Conservation (phyloP, 2,797 vertebrate genomes). For the Salmo trutta region DNA sequence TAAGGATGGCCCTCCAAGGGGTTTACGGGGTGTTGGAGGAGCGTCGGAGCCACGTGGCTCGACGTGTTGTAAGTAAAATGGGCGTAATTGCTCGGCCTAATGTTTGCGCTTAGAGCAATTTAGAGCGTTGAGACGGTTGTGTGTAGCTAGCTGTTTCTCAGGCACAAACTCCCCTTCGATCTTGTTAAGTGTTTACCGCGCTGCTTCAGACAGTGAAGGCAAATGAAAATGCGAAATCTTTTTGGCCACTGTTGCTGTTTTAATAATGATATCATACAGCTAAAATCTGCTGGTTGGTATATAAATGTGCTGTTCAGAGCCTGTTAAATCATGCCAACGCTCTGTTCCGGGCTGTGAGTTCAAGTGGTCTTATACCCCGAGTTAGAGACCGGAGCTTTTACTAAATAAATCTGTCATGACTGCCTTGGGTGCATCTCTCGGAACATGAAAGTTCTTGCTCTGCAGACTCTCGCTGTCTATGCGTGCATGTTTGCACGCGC, state of each 20-base stretch:
- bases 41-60: slow-evolving; percentile 67
- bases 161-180: slow-evolving; percentile 65
- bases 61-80: slow-evolving; percentile 82
- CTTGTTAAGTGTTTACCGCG: slow-evolving; percentile 83
- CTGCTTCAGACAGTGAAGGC: slow-evolving; percentile 75
- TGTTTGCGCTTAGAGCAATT: slow-evolving; percentile 91
- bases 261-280: slow-evolving; percentile 77
- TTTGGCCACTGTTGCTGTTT: slow-evolving; percentile 64
- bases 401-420: slow-evolving; percentile 81
- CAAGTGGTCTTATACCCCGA: slow-evolving; percentile 76
- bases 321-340: slow-evolving; percentile 75
- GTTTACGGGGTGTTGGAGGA: slow-evolving; percentile 63
- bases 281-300: slow-evolving; percentile 74
- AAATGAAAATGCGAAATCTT: slow-evolving; percentile 65
- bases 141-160: slow-evolving; percentile 60
- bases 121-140: slow-evolving; percentile 79
- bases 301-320: slow-evolving; percentile 76
- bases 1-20: slow-evolving; percentile 58
- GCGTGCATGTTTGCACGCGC: slow-evolving; percentile 16
- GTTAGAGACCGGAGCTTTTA: slow-evolving; percentile 74
- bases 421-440: slow-evolving; percentile 77
- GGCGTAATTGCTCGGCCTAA: slow-evolving; percentile 90
- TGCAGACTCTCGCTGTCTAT: slow-evolving; percentile 14
- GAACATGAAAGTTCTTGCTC: slow-evolving; percentile 76
- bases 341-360: slow-evolving; percentile 72